A percentile compares a stretch with the other conserved stretches of the same genome.
These are phyloP conservation scores for Mustela nigripes DNA, from an alignment of 2,113 vertebrate genomes.

Conservation along the genomic window DNA sequence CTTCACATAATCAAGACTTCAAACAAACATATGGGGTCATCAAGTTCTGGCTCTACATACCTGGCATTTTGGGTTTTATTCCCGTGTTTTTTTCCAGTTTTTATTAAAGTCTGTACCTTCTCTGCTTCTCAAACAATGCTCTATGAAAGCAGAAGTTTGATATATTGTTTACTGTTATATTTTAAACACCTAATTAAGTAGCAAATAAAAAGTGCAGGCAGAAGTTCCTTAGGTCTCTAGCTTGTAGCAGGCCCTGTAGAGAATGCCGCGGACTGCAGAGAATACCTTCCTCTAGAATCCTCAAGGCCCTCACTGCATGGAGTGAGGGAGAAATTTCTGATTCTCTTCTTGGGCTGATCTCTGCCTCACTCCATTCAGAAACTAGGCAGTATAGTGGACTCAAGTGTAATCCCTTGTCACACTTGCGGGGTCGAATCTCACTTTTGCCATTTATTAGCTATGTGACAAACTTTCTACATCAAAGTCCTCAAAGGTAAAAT, in stretches of 20 bases:
- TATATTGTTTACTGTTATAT: not conserved
- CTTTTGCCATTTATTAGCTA: not conserved
- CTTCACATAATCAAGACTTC: not conserved
- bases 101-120: not conserved
- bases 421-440: not conserved
- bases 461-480: not conserved
- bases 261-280: not conserved
- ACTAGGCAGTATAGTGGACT: not conserved
- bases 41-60: not conserved
- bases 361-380: not conserved
- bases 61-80: not conserved
- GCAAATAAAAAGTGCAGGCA: not conserved
- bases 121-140: not conserved
- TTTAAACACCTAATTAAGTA: not conserved
- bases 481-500: not conserved
- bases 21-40: not conserved
- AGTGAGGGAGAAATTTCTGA: not conserved
- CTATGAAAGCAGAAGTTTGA: not conserved
- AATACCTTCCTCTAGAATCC: not conserved
- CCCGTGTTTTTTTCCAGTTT: not conserved
- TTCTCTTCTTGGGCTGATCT: not conserved
- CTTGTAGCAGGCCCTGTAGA: not conserved
- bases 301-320: not conserved
- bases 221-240: not conserved
- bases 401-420: not conserved